phyloP scores from a whole-genome alignment of 2,113 vertebrate genomes.

The Scytalopus superciliaris region DNA sequence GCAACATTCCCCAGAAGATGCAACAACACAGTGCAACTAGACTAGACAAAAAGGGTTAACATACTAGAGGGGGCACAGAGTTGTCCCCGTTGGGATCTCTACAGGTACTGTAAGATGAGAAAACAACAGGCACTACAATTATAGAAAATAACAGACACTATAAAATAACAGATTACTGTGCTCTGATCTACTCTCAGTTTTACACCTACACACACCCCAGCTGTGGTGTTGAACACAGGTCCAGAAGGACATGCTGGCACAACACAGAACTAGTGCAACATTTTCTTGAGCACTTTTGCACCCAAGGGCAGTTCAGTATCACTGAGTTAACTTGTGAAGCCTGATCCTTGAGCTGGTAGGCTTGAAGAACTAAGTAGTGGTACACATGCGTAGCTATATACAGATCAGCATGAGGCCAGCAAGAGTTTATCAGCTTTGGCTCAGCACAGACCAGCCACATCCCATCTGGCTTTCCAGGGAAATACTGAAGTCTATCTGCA shows the following conservation, averaged over 20 bases:
- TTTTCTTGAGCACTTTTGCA: background rate
- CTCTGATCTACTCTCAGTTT: background rate
- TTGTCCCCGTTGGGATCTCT: fast-evolving
- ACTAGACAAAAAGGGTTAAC: fast-evolving
- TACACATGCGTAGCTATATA: background rate
- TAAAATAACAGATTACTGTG: background rate
- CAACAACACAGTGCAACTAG: background rate
- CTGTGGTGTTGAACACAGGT: background rate
- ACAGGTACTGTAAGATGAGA: fast-evolving
- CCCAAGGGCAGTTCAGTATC: background rate
- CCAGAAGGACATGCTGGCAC: background rate
- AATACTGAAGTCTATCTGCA: background rate
- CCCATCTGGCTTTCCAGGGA: background rate
- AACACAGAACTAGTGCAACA: background rate
- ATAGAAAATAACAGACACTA: background rate
- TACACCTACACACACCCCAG: fast-evolving
- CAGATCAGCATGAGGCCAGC: background rate
- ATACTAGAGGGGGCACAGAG: background rate
- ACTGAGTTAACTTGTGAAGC: background rate
- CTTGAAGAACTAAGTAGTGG: background rate
- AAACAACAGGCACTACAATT: background rate
- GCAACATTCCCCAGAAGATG: background rate
- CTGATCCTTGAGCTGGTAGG: background rate
- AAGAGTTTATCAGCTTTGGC: background rate
- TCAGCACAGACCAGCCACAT: background rate